Evolutionary conservation across 2,113 vertebrate genomes (phyloP), one percentile per base, ranked within the genome.

Genomic region (Scartelaos histophorus): DNA sequence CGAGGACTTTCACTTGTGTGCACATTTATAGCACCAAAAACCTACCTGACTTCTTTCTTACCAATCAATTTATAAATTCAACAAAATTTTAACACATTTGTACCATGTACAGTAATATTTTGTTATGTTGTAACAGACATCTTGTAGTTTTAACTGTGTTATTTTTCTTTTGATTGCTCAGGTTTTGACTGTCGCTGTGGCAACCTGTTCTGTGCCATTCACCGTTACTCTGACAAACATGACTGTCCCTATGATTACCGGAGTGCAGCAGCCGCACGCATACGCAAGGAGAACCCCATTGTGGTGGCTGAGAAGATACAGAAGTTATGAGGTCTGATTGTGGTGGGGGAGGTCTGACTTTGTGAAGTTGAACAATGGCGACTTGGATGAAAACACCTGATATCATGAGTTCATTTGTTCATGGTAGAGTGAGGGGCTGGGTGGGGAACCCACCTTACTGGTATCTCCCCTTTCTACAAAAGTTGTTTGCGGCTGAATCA

Each of bases 171-270:
- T 13, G 51, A 54, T 54, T 54, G 24, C 75, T 22, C 71, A 96
- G 95, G 95, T 82, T 96, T 96, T 0, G 95, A 96, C 92, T 96
- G 95, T 85, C 95, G 95, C 93, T 96, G 95, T 0, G 95, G 95
- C 73, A 95, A 96, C 90, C 93, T 96, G 76, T 96, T 96, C 92
- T 96, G 95, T 85, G 95, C 94, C 81, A 91, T 96, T 38, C 95
- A 96, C 86, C 95, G 95, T 73, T 96, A 96, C 82, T 96, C 95
- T 0, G 95, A 96, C 92, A 94, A 96, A 93, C 95, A 96, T 73
- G 92, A 93, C 91, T 96, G 95, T 87, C 94, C 95, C 85, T 96
- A 94, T 0, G 95, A 96, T 88, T 96, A 96, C 92, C 93, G 95
- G 91, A 94, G 95, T 34, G 95, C 95, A 38, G 95, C 95, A 0